A percentile compares a stretch with the other conserved stretches of the same genome.
Evolutionary conservation across 2,888 invertebrate genomes (phyloP).

Genomic region (Chirona hameri): DNA sequence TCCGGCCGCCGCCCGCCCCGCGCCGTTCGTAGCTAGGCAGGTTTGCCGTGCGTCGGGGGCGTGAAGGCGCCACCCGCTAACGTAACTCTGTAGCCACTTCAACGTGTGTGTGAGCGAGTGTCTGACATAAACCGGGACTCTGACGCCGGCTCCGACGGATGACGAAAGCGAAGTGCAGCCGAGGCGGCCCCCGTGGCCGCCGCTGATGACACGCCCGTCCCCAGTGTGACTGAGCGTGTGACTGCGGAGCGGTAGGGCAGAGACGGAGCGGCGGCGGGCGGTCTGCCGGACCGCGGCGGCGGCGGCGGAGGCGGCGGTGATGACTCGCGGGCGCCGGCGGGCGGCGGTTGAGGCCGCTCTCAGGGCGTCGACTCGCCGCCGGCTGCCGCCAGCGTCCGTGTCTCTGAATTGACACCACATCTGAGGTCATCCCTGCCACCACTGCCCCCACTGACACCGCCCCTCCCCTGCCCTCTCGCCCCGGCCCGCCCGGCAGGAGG

Average conservation of each 20-base stretch:
- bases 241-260: background rate
- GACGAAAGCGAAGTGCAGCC: slow-evolving; percentile 10
- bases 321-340: background rate
- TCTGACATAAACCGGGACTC: background rate
- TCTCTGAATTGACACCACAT: background rate
- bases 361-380: background rate
- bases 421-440: background rate
- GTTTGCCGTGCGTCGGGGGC: background rate
- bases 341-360: background rate
- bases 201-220: background rate
- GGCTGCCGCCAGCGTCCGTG: background rate
- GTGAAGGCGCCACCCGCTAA: background rate
- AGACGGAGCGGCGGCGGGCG: background rate
- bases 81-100: background rate
- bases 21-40: background rate
- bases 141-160: background rate
- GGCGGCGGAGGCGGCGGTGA: background rate
- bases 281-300: background rate
- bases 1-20: background rate
- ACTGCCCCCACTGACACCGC: too few species aligned
- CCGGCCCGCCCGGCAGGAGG: slow-evolving; percentile 58
- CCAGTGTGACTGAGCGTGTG: background rate
- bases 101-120: background rate
- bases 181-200: background rate
- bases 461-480: background rate